A percentile compares a stretch with the other conserved stretches of the same genome.
Conservation (phyloP, 2,888 invertebrate species). For the Drosophila subsilvestris region DNA sequence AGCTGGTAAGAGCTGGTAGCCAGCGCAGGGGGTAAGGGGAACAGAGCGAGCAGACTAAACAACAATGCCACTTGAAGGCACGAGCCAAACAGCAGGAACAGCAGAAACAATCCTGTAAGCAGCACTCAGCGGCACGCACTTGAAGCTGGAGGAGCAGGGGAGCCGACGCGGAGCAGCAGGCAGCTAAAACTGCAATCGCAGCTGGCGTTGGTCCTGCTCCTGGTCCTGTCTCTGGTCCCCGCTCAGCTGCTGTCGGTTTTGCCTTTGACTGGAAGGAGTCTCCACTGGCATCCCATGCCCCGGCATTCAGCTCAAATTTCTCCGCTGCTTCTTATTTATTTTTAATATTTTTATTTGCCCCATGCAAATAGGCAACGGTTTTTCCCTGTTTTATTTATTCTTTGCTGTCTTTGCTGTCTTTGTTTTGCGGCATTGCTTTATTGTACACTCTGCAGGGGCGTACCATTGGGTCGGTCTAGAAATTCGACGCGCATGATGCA, state of each 20-base stretch:
- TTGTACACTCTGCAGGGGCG: background rate
- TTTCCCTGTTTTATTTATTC: slow-evolving; percentile 19
- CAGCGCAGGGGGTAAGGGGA: slow-evolving; percentile 5
- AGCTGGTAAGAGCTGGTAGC: slow-evolving; percentile 25
- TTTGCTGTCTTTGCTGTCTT: slow-evolving; percentile 30
- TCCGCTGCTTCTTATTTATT: slow-evolving; percentile 61
- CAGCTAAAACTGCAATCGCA: slow-evolving; percentile 73
- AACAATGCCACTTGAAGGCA: slow-evolving; percentile 64
- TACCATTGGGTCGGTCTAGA: background rate
- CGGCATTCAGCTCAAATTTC: slow-evolving; percentile 32
- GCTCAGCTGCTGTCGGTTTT: slow-evolving; percentile 26
- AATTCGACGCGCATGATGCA: background rate
- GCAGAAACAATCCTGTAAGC: slow-evolving; percentile 61
- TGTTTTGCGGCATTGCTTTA: slow-evolving; percentile 29
- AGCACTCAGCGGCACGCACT: slow-evolving; percentile 76
- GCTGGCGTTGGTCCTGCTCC: slow-evolving; percentile 23
- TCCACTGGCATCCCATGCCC: slow-evolving; percentile 3
- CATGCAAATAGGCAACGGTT: slow-evolving; percentile 55
- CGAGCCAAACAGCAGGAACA: slow-evolving; percentile 38
- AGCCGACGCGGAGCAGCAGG: slow-evolving; percentile 14
- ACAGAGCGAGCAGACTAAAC: slow-evolving; percentile 48
- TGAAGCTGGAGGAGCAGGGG: slow-evolving; percentile 39
- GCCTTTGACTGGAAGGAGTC: slow-evolving; percentile 7
- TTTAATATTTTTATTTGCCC: slow-evolving; percentile 68
- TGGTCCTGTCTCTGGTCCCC: background rate